Conservation (phyloP, 1,140 invertebrate species). For the Bombus fervidus region DNA sequence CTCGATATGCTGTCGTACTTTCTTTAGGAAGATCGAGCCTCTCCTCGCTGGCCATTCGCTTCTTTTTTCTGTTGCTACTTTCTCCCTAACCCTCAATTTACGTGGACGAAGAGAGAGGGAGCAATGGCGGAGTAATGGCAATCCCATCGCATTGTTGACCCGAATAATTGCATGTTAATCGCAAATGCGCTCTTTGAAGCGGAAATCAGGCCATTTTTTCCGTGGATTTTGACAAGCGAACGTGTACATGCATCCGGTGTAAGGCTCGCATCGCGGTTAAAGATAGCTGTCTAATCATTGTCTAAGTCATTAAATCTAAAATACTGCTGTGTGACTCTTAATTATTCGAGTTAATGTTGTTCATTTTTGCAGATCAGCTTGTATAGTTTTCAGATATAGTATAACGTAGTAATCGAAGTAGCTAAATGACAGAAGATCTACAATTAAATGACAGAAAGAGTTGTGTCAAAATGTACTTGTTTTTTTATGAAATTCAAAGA, state of each 20-base stretch:
- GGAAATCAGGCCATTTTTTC: slow-evolving; percentile 56
- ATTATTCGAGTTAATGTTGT: too few species aligned
- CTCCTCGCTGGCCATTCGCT: not conserved
- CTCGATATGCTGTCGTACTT: not conserved
- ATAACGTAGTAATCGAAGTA: too few species aligned
- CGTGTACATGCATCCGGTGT: slow-evolving; percentile 2
- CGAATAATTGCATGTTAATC: slow-evolving; percentile 56
- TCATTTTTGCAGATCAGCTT: too few species aligned
- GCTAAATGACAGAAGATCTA: too few species aligned
- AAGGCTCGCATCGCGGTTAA: slow-evolving; percentile 1
- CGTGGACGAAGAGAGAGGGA: not conserved
- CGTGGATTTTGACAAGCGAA: slow-evolving; percentile 7
- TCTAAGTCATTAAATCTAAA: too few species aligned
- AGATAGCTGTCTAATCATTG: too few species aligned
- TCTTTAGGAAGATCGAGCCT: not conserved
- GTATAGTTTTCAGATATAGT: too few species aligned
- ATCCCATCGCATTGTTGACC: slow-evolving; percentile 38
- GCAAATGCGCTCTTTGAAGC: slow-evolving; percentile 17
- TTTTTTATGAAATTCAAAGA: too few species aligned
- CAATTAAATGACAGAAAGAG: too few species aligned
- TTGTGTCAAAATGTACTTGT: too few species aligned
- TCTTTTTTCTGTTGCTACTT: not conserved
- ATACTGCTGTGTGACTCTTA: too few species aligned
- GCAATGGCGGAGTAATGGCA: not conserved
- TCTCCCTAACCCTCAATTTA: not conserved